Evolutionary conservation across 1,140 invertebrate species (phyloP).

Genomic region (Drosophila tristis): DNA sequence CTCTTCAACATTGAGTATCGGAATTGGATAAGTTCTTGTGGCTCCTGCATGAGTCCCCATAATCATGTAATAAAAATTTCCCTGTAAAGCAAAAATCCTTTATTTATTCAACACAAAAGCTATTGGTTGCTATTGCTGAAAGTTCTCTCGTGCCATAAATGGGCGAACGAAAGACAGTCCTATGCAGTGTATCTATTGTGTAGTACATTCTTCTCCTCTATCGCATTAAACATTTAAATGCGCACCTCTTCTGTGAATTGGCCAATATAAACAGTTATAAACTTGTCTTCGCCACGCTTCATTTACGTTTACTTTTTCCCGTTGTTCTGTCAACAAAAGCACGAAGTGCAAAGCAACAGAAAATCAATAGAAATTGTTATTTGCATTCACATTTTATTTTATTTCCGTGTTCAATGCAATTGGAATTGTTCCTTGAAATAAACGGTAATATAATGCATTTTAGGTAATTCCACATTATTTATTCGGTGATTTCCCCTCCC

Average conservation of each 20-base stretch:
- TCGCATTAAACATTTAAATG: constrained; percentile 10
- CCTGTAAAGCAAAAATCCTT: too few species aligned
- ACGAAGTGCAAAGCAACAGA: neutral
- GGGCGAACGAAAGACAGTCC: too few species aligned
- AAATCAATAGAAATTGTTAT: constrained; percentile 11
- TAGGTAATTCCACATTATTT: constrained; percentile 29
- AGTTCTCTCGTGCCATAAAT: too few species aligned
- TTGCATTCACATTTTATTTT: constrained; percentile 24
- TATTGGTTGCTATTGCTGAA: too few species aligned
- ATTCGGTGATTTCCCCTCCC: neutral
- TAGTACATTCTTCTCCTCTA: neutral
- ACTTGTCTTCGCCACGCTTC: constrained; percentile 30
- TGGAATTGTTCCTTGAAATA: constrained; percentile 1
- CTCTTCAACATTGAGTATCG: too few species aligned
- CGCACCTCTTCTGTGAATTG: constrained; percentile 18
- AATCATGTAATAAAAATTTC: too few species aligned
- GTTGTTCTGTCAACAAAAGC: constrained; percentile 6
- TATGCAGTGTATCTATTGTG: neutral
- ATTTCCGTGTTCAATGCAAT: constrained; percentile 28
- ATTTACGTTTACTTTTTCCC: constrained; percentile 18
- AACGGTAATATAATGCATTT: constrained; percentile 2
- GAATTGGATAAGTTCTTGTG: too few species aligned
- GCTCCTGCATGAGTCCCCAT: too few species aligned
- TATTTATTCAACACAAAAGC: too few species aligned
- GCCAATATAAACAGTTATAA: constrained; percentile 36